These are phyloP conservation scores for Mormyrops boulengeri DNA, from an alignment of 2,797 vertebrate genomes.

Conservation along the genomic window DNA sequence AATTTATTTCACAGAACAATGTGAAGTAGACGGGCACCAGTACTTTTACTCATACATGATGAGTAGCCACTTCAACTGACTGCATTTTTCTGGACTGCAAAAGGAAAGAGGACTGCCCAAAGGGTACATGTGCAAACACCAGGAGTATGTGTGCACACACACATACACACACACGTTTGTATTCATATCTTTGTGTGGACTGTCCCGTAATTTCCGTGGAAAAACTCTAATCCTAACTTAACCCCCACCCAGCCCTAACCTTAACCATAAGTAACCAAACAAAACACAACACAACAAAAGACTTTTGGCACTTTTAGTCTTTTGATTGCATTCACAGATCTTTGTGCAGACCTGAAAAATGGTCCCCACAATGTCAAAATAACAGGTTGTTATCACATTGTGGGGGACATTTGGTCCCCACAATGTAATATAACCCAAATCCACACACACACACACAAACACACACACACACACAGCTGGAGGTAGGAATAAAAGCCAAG, in stretches of 20 bases:
- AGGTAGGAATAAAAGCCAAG: background rate
- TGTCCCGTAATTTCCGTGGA: too few species aligned
- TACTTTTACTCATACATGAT: background rate
- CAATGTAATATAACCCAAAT: background rate
- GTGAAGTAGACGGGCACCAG: background rate
- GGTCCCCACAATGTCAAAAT: too few species aligned
- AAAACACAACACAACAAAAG: too few species aligned
- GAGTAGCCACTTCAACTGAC: background rate
- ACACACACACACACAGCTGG: background rate
- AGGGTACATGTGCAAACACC: background rate
- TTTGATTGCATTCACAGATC: too few species aligned
- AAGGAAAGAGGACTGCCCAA: background rate
- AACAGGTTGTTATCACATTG: too few species aligned
- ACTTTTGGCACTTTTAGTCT: too few species aligned
- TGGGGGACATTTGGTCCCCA: background rate
- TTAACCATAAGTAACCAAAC: too few species aligned
- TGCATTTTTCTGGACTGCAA: background rate
- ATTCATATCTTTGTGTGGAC: too few species aligned
- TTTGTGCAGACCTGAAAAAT: too few species aligned
- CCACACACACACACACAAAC: background rate
- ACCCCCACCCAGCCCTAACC: too few species aligned
- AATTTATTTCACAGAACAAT: background rate
- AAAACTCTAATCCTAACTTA: background rate
- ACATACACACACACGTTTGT: background rate
- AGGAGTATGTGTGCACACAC: background rate